Conservation (phyloP, 2,888 invertebrate species). For the Eupithecia centaureata region DNA sequence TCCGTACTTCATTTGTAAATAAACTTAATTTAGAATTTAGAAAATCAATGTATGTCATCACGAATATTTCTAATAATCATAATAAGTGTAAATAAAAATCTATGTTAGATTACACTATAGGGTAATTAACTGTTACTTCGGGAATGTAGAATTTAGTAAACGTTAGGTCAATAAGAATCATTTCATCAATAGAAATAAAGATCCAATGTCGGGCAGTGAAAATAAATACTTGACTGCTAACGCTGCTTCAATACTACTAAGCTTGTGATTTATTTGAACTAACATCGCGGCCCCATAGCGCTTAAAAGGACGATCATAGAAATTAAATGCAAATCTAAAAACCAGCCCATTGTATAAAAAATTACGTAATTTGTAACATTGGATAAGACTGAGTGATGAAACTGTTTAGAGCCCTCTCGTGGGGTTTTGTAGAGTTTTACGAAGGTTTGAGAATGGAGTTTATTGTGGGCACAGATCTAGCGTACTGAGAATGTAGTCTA, state of each 20-base stretch:
- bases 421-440: constrained; percentile 11
- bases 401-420: constrained; percentile 10
- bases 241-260: neutral
- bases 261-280: neutral
- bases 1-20: constrained; percentile 24
- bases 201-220: neutral
- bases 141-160: neutral
- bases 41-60: no score
- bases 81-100: constrained; percentile 9
- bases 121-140: neutral
- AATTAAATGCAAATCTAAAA: neutral
- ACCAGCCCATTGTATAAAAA: neutral
- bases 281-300: no score
- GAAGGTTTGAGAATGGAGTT: constrained; percentile 8
- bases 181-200: neutral
- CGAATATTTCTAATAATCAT: neutral
- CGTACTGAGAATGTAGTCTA: constrained; percentile 13
- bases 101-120: constrained; percentile 5
- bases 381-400: constrained; percentile 25
- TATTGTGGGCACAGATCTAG: constrained; percentile 2
- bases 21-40: no score
- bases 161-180: neutral
- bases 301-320: no score
- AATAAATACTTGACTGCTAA: neutral
- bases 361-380: constrained; percentile 7